Evolutionary conservation across 2,888 invertebrate genomes (phyloP).

Genomic region (Malthinus flaveolus): DNA sequence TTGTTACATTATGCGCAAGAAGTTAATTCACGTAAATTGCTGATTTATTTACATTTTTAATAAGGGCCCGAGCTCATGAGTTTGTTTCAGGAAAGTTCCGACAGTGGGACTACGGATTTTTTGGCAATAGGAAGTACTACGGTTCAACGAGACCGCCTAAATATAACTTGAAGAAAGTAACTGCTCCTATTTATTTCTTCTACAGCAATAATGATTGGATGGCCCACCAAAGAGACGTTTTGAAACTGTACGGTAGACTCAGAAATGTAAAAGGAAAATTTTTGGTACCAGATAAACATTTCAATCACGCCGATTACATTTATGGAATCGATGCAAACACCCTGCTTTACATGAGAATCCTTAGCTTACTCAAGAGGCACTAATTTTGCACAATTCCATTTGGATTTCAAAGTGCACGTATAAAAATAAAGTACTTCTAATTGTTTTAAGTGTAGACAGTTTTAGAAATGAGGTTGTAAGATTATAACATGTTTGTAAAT

Average conservation of each 20-base stretch:
- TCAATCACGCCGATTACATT: slow-evolving; percentile 64
- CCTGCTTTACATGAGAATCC: slow-evolving; percentile 36
- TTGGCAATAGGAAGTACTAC: slow-evolving; percentile 39
- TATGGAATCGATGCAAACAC: slow-evolving; percentile 56
- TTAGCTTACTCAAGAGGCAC: no score
- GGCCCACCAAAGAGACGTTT: slow-evolving; percentile 54
- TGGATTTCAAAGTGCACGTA: no score
- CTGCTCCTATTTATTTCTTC: slow-evolving; percentile 52
- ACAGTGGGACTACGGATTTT: slow-evolving; percentile 62
- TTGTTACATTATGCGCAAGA: slow-evolving; percentile 36
- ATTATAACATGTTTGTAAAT: no score
- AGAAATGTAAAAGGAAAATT: slow-evolving; percentile 55
- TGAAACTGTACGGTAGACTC: slow-evolving; percentile 52
- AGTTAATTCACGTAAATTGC: slow-evolving; percentile 26
- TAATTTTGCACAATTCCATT: no score
- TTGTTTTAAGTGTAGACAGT: no score
- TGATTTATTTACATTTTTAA: no score
- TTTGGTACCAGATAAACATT: slow-evolving; percentile 55
- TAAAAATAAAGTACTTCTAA: no score
- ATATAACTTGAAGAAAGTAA: slow-evolving; percentile 49
- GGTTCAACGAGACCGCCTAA: slow-evolving; percentile 46
- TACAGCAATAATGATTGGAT: slow-evolving; percentile 56
- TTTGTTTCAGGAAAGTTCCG: slow-evolving; percentile 51
- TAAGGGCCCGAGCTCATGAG: no score
- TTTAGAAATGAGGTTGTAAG: no score